Conservation (phyloP, 2,113 vertebrate species). For the Scytalopus superciliaris region DNA sequence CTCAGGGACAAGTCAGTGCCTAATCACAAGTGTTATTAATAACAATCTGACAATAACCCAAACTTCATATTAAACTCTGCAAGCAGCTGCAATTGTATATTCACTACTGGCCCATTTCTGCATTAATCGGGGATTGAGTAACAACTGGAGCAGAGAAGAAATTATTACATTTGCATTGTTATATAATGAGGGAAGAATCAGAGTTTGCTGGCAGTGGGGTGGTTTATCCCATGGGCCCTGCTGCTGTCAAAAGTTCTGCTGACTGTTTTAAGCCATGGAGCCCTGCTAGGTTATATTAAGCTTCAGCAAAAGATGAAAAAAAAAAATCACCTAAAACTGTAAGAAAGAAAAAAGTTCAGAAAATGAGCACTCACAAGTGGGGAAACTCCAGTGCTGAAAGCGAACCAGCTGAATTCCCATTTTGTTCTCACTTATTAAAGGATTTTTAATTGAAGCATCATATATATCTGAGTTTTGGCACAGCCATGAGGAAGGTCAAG, state of each 20-base stretch:
- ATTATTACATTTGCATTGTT: slow-evolving; percentile 48
- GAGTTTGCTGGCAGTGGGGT: background rate
- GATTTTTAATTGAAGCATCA: background rate
- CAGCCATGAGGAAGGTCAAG: background rate
- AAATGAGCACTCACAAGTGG: background rate
- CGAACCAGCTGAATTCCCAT: background rate
- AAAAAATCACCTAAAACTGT: background rate
- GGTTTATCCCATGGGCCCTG: background rate
- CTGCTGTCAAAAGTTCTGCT: background rate
- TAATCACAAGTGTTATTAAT: slow-evolving; percentile 16
- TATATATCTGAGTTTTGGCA: background rate
- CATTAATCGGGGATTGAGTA: slow-evolving; percentile 52
- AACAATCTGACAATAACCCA: slow-evolving; percentile 40
- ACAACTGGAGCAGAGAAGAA: slow-evolving; percentile 46
- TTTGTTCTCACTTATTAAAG: background rate
- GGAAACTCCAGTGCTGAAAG: background rate
- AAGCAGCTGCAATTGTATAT: slow-evolving; percentile 11
- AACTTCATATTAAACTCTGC: slow-evolving; percentile 20
- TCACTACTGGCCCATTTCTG: slow-evolving; percentile 40
- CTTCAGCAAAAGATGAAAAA: background rate
- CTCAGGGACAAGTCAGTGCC: slow-evolving; percentile 16
- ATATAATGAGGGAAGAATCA: background rate
- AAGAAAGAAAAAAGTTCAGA: background rate
- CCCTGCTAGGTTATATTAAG: background rate
- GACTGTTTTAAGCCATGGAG: background rate